Evolutionary conservation across 2,113 vertebrate genomes (phyloP).

Genomic region (Carassius carassius): DNA sequence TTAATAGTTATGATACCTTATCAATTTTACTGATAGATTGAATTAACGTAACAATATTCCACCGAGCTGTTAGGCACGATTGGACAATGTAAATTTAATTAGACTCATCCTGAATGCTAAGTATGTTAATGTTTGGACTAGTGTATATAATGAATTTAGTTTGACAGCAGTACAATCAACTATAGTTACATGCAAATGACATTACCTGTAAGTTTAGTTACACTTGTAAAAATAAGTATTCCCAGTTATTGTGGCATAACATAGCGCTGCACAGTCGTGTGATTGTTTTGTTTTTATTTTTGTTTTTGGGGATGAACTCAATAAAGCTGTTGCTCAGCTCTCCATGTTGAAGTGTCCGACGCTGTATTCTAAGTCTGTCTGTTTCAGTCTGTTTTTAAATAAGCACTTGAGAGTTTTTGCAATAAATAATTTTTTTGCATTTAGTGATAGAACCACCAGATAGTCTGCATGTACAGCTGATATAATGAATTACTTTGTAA

Average conservation of each 20-base stretch:
- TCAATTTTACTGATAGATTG: slow-evolving; percentile 55
- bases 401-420: not conserved
- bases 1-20: slow-evolving; percentile 64
- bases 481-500: not conserved
- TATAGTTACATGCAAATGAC: not conserved
- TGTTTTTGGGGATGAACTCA: not conserved
- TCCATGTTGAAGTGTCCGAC: slow-evolving; percentile 13
- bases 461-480: not conserved
- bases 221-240: slow-evolving; percentile 3
- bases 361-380: not conserved
- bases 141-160: not conserved
- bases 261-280: not conserved
- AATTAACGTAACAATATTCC: slow-evolving; percentile 35
- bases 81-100: not conserved
- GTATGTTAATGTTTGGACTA: not conserved
- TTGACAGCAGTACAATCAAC: not conserved
- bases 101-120: not conserved
- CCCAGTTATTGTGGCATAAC: not conserved
- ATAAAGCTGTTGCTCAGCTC: not conserved
- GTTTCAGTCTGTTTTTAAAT: not conserved
- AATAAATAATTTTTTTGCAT: not conserved
- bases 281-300: not conserved
- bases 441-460: not conserved
- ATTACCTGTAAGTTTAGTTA: not conserved
- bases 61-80: not conserved